A percentile compares a stretch with the other conserved stretches of the same genome.
These are phyloP conservation scores for Acanthurus leucopareius DNA, from an alignment of 2,797 vertebrate genomes.

Conservation along the genomic window DNA sequence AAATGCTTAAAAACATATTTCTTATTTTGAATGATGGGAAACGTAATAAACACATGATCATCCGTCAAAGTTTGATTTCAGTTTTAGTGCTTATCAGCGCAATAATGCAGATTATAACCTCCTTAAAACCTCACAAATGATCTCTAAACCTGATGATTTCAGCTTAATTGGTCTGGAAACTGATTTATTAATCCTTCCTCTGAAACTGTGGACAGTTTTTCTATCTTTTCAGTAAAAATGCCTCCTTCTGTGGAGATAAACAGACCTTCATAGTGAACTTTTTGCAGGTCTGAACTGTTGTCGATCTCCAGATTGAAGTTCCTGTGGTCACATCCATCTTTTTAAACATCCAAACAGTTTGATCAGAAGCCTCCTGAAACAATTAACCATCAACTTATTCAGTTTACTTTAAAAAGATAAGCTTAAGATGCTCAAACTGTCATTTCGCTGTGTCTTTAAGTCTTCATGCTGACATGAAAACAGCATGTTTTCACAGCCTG, in stretches of 20 bases:
- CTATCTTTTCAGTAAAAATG: background rate
- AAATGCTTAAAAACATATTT: background rate
- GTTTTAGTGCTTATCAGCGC: background rate
- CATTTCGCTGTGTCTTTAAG: constrained; percentile 32
- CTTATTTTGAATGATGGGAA: background rate
- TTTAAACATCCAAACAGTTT: constrained; percentile 4
- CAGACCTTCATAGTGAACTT: background rate
- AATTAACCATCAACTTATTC: background rate
- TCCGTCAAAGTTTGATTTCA: background rate
- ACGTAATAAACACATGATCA: too few species aligned
- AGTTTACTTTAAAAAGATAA: background rate
- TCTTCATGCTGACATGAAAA: constrained; percentile 50
- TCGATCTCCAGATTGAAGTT: background rate
- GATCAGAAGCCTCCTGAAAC: constrained; percentile 21
- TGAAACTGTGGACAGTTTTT: too few species aligned
- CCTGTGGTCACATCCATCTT: background rate
- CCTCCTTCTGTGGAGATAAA: constrained; percentile 16
- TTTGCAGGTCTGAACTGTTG: background rate
- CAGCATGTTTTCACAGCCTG: constrained; percentile 42
- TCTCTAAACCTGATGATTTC: too few species aligned
- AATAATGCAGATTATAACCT: too few species aligned
- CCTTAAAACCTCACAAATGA: too few species aligned
- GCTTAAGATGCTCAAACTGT: constrained; percentile 14
- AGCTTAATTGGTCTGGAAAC: too few species aligned
- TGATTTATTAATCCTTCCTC: too few species aligned